Evolutionary conservation across 2,113 vertebrate species (phyloP), one percentile per base, ranked within the genome.

Genomic region (Petaurus breviceps): DNA sequence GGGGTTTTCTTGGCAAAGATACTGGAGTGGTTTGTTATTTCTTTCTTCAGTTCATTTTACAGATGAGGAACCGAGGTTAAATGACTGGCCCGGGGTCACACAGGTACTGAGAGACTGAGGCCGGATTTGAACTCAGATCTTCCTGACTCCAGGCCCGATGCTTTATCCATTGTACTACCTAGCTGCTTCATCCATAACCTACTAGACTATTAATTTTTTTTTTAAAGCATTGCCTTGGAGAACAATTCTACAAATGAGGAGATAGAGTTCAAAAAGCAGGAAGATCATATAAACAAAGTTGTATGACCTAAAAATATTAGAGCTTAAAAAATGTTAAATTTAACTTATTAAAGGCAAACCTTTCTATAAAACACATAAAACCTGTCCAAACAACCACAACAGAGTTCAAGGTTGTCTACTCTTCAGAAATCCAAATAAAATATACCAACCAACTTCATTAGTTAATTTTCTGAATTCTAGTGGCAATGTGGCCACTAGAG

Each of bases 371-470:
- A 19, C 19, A 84, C 68, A 84, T 84, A 84, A 84, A 84, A 84
- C 19, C n/a, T 84, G n/a, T 43, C 16, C 68, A 84, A 84, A 43
- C 10, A 84, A 84, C 19, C 16, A n/a, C 61, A 68, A 43, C 37
- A 95, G 89, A 95, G 53, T 57, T 94, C 51, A 49, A 93, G 61
- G 93, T 94, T 28, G 52, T 89, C 95, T 92, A 46, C 84, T 95
- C 51, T 93, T 91, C 50, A 93, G 90, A 94, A 97, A 94, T 55
- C 57, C 7, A 90, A 96, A 0, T 95, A 84, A 95, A 96, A 96
- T 31, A 54, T 54, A 28, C 46, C 77, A 49, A 68, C 37, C 19
- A 92, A 51, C 53, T 57, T 93, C 91, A 16, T 11, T 77, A 90
- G 2, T 84, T 84, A 23, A 84, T 43, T 43, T 84, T 43, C 68